Base-by-base conservation (phyloP, 2,797 vertebrate species). In the Psittacula derbiana region DNA sequence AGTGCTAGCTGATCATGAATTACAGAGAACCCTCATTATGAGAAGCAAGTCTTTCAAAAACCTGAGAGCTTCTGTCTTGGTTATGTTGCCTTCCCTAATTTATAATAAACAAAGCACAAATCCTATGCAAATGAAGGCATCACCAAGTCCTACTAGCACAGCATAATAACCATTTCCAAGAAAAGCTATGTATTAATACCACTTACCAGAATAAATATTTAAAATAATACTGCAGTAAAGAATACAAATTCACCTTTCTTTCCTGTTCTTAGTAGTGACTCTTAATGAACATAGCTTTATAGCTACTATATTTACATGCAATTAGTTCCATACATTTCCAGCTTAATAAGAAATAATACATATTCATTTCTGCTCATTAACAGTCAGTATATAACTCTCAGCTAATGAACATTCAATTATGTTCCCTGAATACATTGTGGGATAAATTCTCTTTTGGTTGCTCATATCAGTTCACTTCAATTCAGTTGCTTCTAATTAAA, bases 351-450 rank as follows among this genome's bases (percentile, higher is more conserved):
- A 95, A 95, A 94, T 93, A 95, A 97, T 97, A 74, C 96, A 96
- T 97, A 96, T 96, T 97, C 96, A 97, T 95, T 97, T 93, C 90
- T 95, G 71, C 90, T 97, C 96, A 95, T 97, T 96, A 97, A 92
- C 92, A 96, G 94, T 95, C 96, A 80, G 80, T 88, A 95, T 96
- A 95, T 96, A 96, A 95, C 83, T 97, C 92, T 93, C 90, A 92
- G 91, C 67, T 96, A 97, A 95, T 96, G 96, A 96, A 96, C 94
- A 96, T 94, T 96, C 95, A 96, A 93, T 96, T 96, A 97, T 61
- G 86, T 70, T 94, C 74, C 80, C 80, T 76, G 91, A 94, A 96
- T 95, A 95, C 67, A 94, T 90, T 92, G 94, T 85, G 88, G 80
- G 80, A 95, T 90, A 95, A 96, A 96, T 88, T 94, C 76, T 93